Base-by-base conservation (phyloP, 2,888 invertebrate genomes). In the Tromatobia lineatoria region DNA sequence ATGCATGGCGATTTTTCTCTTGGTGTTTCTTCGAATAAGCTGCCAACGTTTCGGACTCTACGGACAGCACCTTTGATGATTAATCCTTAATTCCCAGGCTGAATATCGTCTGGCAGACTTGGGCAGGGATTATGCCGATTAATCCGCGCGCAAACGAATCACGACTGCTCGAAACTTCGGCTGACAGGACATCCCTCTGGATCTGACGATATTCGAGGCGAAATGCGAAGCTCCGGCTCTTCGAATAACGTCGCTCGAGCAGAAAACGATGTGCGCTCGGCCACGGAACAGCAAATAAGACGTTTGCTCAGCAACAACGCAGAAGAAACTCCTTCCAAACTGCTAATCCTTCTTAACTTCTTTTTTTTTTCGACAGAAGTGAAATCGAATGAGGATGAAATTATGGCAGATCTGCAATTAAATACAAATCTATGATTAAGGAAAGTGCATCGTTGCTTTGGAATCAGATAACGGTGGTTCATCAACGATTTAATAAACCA, bases 161-260 rank as follows among this genome's bases (percentile, higher is more conserved):
- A 34, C 80, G 80, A 76, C 59, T 61, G 50, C 23, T 76, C 61
- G n/a, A 70, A 77, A 82, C 57, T 42, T 71, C 23, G 59, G 42
- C 64, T 59, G 77, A 78, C 59, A 59, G 57, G 70, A 54, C 69
- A 38, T 75, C 57, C 75, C 61, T 79, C 79, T 38, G 38, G 61
- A 59, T 69, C 76, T 70, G 67, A 61, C 67, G 59, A 77, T 67
- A 82, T 77, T 77, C 82, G 77, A 82, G 73, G 82, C 42, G 83
- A 80, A 83, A 83, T 61, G 76, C 52, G 80, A 83, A 50, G 76
- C 61, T 70, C 57, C 25, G 59, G 11, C 50, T 74, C 80, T 47
- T 57, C 75, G 61, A 45, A 77, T 80, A 80, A 83, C 80, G 80
- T 73, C 67, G 76, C 52, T 80, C 76, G 76, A 76, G 83, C 80